A percentile compares a stretch with the other conserved stretches of the same genome.
phyloP scores from a whole-genome alignment of 2,888 invertebrate genomes.

The Callosobruchus maculatus region DNA sequence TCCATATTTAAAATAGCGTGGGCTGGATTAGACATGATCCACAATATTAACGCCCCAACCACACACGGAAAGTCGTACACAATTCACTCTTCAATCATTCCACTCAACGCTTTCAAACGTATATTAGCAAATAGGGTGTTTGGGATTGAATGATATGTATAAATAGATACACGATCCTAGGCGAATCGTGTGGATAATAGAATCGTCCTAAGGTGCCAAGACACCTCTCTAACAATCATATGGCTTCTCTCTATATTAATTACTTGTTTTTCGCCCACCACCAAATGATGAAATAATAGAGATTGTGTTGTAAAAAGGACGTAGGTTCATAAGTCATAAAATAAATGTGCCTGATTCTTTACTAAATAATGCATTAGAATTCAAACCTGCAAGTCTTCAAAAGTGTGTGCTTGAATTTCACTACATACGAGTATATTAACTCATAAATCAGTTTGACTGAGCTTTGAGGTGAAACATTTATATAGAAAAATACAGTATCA shows the following conservation, averaged over 20 bases:
- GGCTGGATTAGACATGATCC: constrained; percentile 43
- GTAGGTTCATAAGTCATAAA: background rate
- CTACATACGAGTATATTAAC: no score
- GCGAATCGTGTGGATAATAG: background rate
- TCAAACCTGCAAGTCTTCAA: no score
- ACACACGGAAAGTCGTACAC: constrained; percentile 29
- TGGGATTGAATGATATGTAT: constrained; percentile 38
- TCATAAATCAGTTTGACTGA: no score
- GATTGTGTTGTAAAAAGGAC: background rate
- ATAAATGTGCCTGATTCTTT: background rate
- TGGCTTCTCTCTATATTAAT: background rate
- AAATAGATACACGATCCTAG: background rate
- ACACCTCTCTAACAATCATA: background rate
- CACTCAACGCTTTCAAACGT: constrained; percentile 25
- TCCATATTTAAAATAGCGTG: constrained; percentile 35
- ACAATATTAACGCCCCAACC: constrained; percentile 47
- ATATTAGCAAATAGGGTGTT: constrained; percentile 33
- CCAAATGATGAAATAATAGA: background rate
- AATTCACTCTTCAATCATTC: constrained; percentile 25
- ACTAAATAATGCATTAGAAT: no score
- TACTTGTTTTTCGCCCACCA: background rate
- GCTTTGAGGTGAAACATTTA: no score
- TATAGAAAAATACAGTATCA: no score
- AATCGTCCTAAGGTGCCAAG: background rate
- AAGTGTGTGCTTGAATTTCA: no score